Conservation (phyloP, 2,888 invertebrate genomes). For the Alviniconcha strummeri region DNA sequence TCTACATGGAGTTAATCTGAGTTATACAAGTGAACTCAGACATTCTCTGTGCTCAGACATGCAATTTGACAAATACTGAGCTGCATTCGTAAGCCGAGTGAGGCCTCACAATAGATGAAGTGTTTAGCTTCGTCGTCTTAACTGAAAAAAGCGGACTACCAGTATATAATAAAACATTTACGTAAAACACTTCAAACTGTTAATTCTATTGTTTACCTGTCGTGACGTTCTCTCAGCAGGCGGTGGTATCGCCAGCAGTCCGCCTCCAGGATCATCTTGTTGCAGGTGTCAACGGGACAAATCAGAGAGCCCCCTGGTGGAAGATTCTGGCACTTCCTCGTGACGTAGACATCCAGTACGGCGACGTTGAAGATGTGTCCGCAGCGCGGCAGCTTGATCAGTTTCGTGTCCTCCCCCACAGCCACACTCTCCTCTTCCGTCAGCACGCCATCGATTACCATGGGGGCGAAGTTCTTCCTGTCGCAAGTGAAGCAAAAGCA, state of each 20-base stretch:
- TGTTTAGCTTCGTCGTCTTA: no score
- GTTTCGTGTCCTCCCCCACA: neutral
- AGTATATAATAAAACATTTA: no score
- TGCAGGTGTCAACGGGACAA: constrained; percentile 35
- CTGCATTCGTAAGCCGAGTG: no score
- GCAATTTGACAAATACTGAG: no score
- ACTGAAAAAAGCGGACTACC: no score
- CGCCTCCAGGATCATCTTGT: constrained; percentile 29
- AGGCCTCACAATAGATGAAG: no score
- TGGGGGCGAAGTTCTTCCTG: constrained; percentile 45
- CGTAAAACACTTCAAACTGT: no score
- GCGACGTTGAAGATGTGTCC: constrained; percentile 34
- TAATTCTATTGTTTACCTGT: no score
- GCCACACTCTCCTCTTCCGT: constrained; percentile 29
- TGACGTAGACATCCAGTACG: constrained; percentile 34
- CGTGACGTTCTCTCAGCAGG: neutral
- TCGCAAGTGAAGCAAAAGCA: constrained; percentile 41
- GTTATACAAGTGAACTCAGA: no score
- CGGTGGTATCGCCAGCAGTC: constrained; percentile 31
- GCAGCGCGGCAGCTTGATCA: constrained; percentile 35
- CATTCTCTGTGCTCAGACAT: no score
- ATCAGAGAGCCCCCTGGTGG: constrained; percentile 13
- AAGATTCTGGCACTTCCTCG: neutral
- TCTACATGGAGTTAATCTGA: no score
- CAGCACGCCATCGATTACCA: constrained; percentile 46